phyloP scores from a whole-genome alignment of 2,888 invertebrate genomes.

The Cancer borealis region DNA sequence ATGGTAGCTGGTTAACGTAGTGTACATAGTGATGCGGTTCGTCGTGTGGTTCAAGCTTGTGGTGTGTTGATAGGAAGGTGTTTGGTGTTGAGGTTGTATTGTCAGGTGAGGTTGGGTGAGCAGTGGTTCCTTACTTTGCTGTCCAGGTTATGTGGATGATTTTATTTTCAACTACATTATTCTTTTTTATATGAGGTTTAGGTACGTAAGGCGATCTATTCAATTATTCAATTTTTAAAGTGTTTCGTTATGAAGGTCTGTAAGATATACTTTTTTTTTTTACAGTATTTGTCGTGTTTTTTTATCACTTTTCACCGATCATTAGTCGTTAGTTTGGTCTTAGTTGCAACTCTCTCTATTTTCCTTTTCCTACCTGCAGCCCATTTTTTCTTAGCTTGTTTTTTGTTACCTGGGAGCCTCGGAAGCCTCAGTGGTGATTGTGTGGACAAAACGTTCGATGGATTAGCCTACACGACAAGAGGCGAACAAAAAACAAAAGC shows the following conservation, averaged over 20 bases:
- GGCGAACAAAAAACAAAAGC: neutral
- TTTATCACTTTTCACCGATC: neutral
- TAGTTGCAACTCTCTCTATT: too few species aligned
- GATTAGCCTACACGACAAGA: too few species aligned
- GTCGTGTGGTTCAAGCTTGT: neutral
- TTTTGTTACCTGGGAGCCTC: too few species aligned
- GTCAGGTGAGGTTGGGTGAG: neutral
- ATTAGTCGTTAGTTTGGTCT: too few species aligned
- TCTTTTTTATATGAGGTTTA: too few species aligned
- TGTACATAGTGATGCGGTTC: neutral
- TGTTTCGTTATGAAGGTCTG: neutral
- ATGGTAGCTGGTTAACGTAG: neutral
- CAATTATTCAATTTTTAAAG: neutral
- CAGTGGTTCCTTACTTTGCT: neutral
- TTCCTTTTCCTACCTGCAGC: too few species aligned
- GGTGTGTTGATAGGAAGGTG: neutral
- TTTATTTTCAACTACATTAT: too few species aligned
- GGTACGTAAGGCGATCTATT: neutral
- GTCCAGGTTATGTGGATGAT: neutral
- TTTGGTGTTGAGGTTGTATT: too few species aligned
- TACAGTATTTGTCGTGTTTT: neutral
- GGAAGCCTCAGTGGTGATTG: too few species aligned
- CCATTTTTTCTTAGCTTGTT: too few species aligned
- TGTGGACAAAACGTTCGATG: too few species aligned
- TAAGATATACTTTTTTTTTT: too few species aligned